phyloP scores from a whole-genome alignment of 1,140 invertebrate genomes.

The Lepidurus couesii region DNA sequence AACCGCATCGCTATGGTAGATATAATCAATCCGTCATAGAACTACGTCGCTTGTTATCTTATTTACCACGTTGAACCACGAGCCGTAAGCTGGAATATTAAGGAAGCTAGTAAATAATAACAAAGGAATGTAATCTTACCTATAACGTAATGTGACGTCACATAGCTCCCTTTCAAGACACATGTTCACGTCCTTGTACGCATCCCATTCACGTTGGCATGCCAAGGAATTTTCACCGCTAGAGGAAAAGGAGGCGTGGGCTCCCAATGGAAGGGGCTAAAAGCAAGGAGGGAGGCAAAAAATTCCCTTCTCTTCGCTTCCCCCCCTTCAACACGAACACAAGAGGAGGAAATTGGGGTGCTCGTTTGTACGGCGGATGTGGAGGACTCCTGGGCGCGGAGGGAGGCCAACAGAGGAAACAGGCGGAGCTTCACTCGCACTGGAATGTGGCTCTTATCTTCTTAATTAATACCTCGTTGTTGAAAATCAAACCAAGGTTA shows the following conservation, averaged over 20 bases:
- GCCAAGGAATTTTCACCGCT: constrained; percentile 6
- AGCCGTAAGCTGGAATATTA: neutral
- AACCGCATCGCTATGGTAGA: no score
- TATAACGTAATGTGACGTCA: constrained; percentile 3
- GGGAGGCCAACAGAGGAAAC: neutral
- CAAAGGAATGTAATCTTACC: constrained; percentile 12
- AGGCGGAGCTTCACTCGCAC: neutral
- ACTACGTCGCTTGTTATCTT: neutral
- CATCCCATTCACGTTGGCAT: constrained; percentile 21
- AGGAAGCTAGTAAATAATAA: neutral
- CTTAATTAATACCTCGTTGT: neutral
- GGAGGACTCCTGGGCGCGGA: neutral
- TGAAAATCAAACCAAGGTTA: neutral
- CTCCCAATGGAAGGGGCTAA: neutral
- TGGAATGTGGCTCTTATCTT: neutral
- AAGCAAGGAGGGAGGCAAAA: neutral
- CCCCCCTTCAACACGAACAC: neutral
- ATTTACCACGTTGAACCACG: neutral
- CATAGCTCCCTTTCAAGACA: constrained; percentile 12
- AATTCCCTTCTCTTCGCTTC: neutral
- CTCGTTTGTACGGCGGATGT: neutral
- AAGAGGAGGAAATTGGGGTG: constrained; percentile 8
- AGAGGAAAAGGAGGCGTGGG: neutral
- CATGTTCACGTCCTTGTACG: constrained; percentile 21
- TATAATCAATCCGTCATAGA: neutral